Conservation (phyloP, 2,113 vertebrate species). For the Coregonus clupeaformis region DNA sequence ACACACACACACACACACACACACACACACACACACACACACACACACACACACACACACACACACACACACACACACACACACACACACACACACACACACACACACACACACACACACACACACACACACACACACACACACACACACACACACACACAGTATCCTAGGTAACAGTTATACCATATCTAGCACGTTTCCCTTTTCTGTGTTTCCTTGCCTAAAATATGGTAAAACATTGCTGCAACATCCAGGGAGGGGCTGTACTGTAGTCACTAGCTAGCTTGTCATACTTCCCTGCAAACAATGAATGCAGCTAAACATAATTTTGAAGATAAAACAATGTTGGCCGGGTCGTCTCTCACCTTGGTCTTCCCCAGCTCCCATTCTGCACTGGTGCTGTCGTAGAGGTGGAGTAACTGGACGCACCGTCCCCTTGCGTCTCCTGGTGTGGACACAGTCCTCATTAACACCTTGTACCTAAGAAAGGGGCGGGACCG, state of each 20-base stretch:
- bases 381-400: slow-evolving; percentile 85
- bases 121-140: not conserved
- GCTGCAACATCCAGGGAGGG: no score
- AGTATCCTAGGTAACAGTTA: not conserved
- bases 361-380: slow-evolving; percentile 93
- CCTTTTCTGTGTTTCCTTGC: no score
- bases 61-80: not conserved
- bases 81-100: not conserved
- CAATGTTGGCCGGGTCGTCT: not conserved
- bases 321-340: not conserved
- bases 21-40: not conserved
- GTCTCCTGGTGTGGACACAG: slow-evolving; percentile 73
- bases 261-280: no score
- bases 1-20: not conserved
- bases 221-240: no score
- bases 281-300: no score
- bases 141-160: not conserved
- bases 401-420: slow-evolving; percentile 84
- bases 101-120: not conserved
- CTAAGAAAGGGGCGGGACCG: slow-evolving; percentile 48
- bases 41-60: not conserved
- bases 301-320: not conserved
- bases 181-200: no score
- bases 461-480: slow-evolving; percentile 88
- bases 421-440: slow-evolving; percentile 75